phyloP scores from a whole-genome alignment of 2,113 vertebrate species.

The Ploceus nigricollis region DNA sequence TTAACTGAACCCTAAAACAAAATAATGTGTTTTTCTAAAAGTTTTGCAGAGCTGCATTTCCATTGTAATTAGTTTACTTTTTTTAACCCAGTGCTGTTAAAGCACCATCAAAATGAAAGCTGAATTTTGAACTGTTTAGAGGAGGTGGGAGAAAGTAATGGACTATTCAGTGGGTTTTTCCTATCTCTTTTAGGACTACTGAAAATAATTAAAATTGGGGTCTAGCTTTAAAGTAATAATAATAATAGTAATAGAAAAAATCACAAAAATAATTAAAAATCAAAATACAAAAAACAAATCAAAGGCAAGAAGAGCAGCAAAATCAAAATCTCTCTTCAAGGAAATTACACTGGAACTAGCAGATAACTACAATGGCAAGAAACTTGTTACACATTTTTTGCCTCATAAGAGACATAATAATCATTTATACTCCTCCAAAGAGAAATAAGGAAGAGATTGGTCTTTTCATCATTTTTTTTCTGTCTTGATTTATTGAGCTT shows the following conservation, averaged over 20 bases:
- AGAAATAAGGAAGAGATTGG: neutral
- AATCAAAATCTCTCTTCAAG: neutral
- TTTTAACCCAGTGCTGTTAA: conserved; percentile 69
- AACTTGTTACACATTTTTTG: neutral
- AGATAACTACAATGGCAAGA: neutral
- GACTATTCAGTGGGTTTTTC: neutral
- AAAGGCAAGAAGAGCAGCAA: neutral
- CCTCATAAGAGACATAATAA: neutral
- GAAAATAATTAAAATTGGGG: neutral
- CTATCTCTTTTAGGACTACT: neutral
- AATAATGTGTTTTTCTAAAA: conserved; percentile 73
- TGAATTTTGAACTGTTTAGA: conserved; percentile 55
- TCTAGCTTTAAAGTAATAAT: neutral
- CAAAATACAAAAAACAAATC: neutral
- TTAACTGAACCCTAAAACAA: conserved; percentile 76
- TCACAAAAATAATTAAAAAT: neutral
- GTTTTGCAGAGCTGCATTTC: conserved; percentile 70
- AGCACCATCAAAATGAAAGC: conserved; percentile 61
- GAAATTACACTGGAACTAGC: neutral
- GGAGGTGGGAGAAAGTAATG: neutral
- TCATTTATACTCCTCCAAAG: neutral
- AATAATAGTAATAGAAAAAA: neutral
- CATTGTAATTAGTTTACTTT: conserved; percentile 75
- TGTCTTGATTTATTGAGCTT: neutral
- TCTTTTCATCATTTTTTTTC: neutral